Evolutionary conservation across 2,888 invertebrate species (phyloP), one percentile per base, ranked within the genome.

Genomic region (Bhutanitis thaidina): DNA sequence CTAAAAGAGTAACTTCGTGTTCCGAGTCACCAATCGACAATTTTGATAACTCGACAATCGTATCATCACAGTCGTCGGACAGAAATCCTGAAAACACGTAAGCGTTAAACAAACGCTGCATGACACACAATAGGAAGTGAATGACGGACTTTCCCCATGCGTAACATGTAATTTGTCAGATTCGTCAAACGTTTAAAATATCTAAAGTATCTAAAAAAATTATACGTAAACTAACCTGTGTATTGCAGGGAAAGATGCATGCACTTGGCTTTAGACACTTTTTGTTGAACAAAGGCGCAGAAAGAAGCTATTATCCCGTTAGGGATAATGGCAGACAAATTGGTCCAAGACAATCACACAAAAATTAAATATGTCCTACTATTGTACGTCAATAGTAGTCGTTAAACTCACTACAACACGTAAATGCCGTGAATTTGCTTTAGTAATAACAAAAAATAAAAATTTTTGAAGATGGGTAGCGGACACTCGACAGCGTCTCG

Each of bases 161-260:
- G 61, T 74, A 76, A 76, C 77, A 47, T 47, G 52, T 43, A 52
- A 50, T 41, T 37, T 41, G 43, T 71, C 74, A 62, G 59, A 70
- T 74, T 55, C 54, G 41, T 52, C 55, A 63, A 66, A 70, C 64
- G 61, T 66, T 43, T 44, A 15, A 29, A 13, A 16, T 44, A 15
- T 25, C 30, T 0, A 27, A 20, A 7, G 7, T 16, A 45, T 35
- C 32, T 32, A 35, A 29, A 27, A 47, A 46, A 32, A 47, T 52
- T 34, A 3, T 37, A 39, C 20, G 15, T 29, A 7, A 58, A 80
- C 86, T 73, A 65, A 90, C 90, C 90, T 90, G 88, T 73, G 85
- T 88, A 85, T 84, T 88, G 87, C 90, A 86, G 79, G 77, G 81
- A 83, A 86, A 90, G 90, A 90, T 90, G 86, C 90, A 90, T 90